A percentile compares a stretch with the other conserved stretches of the same genome.
Evolutionary conservation across 1,140 invertebrate species (phyloP).

Genomic region (Stenopsyche tienmushanensis): DNA sequence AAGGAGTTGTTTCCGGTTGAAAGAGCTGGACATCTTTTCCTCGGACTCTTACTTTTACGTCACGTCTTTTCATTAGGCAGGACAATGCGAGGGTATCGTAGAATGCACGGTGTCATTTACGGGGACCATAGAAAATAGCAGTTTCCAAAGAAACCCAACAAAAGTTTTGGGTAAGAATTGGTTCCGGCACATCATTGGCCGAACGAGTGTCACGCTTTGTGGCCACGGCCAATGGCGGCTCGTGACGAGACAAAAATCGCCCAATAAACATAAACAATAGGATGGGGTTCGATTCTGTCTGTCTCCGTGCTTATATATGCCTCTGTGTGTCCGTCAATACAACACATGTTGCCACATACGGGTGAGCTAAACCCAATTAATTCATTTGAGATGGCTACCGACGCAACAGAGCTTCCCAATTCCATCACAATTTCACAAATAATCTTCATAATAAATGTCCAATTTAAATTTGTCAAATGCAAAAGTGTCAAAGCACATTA

Average conservation of each 20-base stretch:
- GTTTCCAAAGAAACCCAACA: slow-evolving; percentile 21
- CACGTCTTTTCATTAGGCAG: slow-evolving; percentile 32
- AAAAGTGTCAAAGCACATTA: too few relatives aligned
- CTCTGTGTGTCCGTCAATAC: too few relatives aligned
- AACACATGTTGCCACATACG: too few relatives aligned
- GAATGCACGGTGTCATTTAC: slow-evolving; percentile 19
- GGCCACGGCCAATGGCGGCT: slow-evolving; percentile 28
- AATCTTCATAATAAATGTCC: too few relatives aligned
- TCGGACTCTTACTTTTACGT: slow-evolving; percentile 30
- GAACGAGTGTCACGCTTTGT: slow-evolving; percentile 10
- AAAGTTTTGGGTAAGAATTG: slow-evolving; percentile 10
- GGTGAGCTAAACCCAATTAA: too few relatives aligned
- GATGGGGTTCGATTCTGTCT: too few relatives aligned
- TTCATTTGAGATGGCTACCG: too few relatives aligned
- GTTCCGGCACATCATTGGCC: slow-evolving; percentile 33
- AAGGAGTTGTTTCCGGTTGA: not conserved
- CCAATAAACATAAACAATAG: slow-evolving; percentile 34
- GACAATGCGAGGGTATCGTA: slow-evolving; percentile 22
- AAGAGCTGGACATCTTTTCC: not conserved
- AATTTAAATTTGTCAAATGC: too few relatives aligned
- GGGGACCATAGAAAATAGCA: slow-evolving; percentile 8
- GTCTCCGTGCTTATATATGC: too few relatives aligned
- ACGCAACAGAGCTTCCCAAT: too few relatives aligned
- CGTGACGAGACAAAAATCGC: too few relatives aligned
- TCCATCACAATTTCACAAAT: too few relatives aligned